Evolutionary conservation across 1,140 invertebrate genomes (phyloP).

Genomic region (Drosophila lini): DNA sequence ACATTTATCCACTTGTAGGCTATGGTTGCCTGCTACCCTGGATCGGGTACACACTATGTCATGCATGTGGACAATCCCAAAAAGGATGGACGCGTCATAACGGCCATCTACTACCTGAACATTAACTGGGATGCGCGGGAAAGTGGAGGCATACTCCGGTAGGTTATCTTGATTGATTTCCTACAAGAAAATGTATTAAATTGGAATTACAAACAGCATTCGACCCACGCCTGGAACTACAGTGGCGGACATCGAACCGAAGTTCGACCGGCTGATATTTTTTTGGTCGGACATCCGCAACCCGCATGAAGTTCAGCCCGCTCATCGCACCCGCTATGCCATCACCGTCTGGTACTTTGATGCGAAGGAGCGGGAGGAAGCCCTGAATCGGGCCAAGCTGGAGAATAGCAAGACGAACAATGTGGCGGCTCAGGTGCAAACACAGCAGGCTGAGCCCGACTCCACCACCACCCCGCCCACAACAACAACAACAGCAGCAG

Average conservation of each 20-base stretch:
- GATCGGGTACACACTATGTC: constrained; percentile 95
- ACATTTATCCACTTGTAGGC: constrained; percentile 87
- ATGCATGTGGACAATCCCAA: constrained; percentile 99
- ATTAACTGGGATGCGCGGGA: constrained; percentile 94
- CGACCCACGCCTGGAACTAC: constrained; percentile 93
- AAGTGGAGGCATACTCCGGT: constrained; percentile 87
- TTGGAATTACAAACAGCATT: constrained; percentile 87
- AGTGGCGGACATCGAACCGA: constrained; percentile 96
- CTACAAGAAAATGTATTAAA: background rate
- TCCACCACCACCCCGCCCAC: constrained; percentile 54
- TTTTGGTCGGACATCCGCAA: constrained; percentile 99
- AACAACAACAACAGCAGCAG: constrained; percentile 10
- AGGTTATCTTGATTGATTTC: constrained; percentile 1
- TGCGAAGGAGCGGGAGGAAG: constrained; percentile 91
- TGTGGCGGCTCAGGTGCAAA: constrained; percentile 19
- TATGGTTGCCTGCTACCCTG: constrained; percentile 98
- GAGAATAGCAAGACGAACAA: constrained; percentile 71
- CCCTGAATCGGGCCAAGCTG: constrained; percentile 85
- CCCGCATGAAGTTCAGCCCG: constrained; percentile 98
- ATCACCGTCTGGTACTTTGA: constrained; percentile 99
- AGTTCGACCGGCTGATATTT: constrained; percentile 96
- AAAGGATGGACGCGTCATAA: constrained; percentile 96
- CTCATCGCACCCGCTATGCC: constrained; percentile 94
- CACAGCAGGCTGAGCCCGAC: constrained; percentile 59
- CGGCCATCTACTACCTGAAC: constrained; percentile 98